phyloP scores from a whole-genome alignment of 2,888 invertebrate species.

The Alsophila aescularia region DNA sequence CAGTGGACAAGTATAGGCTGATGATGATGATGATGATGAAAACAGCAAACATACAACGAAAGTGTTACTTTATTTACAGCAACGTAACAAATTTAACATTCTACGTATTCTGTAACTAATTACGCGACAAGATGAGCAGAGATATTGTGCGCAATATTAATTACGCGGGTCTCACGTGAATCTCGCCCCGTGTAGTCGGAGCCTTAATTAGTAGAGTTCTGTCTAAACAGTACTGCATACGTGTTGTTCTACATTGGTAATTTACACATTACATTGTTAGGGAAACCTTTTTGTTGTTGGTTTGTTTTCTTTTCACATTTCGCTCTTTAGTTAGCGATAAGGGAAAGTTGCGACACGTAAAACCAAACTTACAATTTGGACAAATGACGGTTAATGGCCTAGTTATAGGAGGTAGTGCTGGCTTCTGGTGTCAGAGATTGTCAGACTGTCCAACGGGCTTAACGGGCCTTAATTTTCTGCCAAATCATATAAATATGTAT shows the following conservation, averaged over 20 bases:
- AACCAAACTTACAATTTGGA: too few relatives aligned
- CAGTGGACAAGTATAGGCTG: too few relatives aligned
- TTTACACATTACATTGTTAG: slow-evolving; percentile 30
- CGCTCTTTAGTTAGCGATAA: too few relatives aligned
- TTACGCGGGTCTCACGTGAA: slow-evolving; percentile 35
- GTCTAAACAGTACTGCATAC: slow-evolving; percentile 22
- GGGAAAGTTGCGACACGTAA: too few relatives aligned
- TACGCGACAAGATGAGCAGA: slow-evolving; percentile 27
- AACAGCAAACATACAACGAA: too few relatives aligned
- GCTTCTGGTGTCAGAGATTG: too few relatives aligned
- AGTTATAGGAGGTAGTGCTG: too few relatives aligned
- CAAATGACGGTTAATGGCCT: too few relatives aligned
- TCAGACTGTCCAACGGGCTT: too few relatives aligned
- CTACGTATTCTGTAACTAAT: slow-evolving; percentile 21
- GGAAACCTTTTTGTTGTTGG: slow-evolving; percentile 9
- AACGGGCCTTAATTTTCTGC: too few relatives aligned
- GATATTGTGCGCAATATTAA: slow-evolving; percentile 39
- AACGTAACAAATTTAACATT: slow-evolving; percentile 10
- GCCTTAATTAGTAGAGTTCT: slow-evolving; percentile 25
- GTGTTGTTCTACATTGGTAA: slow-evolving; percentile 24
- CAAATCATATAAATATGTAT: too few relatives aligned
- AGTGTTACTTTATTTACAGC: background rate
- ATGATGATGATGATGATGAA: too few relatives aligned
- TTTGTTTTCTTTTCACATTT: background rate
- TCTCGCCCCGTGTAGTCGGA: slow-evolving; percentile 10